phyloP scores from a whole-genome alignment of 2,113 vertebrate species.

The Crotophaga sulcirostris region DNA sequence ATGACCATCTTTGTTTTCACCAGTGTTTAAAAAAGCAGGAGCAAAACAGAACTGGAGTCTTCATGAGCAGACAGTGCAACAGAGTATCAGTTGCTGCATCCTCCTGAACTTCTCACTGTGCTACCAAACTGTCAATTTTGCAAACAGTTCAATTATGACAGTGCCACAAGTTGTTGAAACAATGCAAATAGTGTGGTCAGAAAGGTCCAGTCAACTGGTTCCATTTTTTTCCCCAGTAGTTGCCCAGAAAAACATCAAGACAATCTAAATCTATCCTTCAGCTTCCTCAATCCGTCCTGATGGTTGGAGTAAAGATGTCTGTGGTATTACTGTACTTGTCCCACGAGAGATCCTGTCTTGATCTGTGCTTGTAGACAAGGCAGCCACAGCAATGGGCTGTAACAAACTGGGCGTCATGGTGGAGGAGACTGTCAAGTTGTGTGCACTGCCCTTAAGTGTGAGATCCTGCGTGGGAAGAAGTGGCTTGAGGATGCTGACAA shows the following conservation, averaged over 20 bases:
- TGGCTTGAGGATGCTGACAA: slow-evolving; percentile 99
- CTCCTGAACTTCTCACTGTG: slow-evolving; percentile 29
- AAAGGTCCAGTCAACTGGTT: slow-evolving; percentile 39
- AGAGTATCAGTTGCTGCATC: not conserved
- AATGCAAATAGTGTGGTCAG: not conserved
- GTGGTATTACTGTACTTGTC: slow-evolving; percentile 84
- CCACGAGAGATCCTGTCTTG: slow-evolving; percentile 85
- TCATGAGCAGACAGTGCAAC: slow-evolving; percentile 12
- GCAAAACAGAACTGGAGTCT: slow-evolving; percentile 36
- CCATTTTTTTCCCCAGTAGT: slow-evolving; percentile 5
- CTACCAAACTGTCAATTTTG: slow-evolving; percentile 30
- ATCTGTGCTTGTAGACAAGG: slow-evolving; percentile 80
- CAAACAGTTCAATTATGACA: slow-evolving; percentile 13
- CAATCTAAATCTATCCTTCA: slow-evolving; percentile 80
- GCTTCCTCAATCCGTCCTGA: slow-evolving; percentile 87
- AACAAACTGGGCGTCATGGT: slow-evolving; percentile 82
- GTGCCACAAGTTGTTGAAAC: slow-evolving; percentile 21
- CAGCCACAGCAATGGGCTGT: slow-evolving; percentile 80
- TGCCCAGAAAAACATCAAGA: not conserved
- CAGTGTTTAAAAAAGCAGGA: slow-evolving; percentile 62
- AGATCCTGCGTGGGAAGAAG: slow-evolving; percentile 92
- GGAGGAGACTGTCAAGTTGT: slow-evolving; percentile 87
- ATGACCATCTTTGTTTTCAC: slow-evolving; percentile 43
- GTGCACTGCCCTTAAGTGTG: slow-evolving; percentile 84
- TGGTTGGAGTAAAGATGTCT: slow-evolving; percentile 82